A percentile compares a stretch with the other conserved stretches of the same genome.
These are phyloP conservation scores for Chroicocephalus ridibundus DNA, from an alignment of 2,113 vertebrate species.

Conservation along the genomic window DNA sequence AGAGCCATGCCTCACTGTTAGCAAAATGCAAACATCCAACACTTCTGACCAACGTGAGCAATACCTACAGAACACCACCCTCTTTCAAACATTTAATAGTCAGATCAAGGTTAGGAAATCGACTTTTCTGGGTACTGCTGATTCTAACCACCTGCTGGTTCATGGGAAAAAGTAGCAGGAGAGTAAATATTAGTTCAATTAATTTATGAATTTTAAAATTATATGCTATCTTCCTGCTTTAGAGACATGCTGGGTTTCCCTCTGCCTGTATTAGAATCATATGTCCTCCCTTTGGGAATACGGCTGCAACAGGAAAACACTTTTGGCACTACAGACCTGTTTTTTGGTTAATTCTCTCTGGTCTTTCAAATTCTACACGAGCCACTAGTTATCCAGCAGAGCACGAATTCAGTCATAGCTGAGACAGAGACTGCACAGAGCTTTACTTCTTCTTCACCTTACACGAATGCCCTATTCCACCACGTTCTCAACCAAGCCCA, in stretches of 20 bases:
- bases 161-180: not conserved
- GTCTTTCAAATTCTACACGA: not conserved
- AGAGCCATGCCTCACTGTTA: not conserved
- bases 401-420: not conserved
- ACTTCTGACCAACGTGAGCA: not conserved
- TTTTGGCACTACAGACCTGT: not conserved
- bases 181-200: not conserved
- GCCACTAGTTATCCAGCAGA: not conserved
- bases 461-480: not conserved
- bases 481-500: not conserved
- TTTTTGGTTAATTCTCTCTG: not conserved
- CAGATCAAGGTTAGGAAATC: not conserved
- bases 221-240: not conserved
- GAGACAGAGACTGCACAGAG: not conserved
- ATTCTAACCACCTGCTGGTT: not conserved
- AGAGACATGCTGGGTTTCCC: not conserved
- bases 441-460: not conserved
- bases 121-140: not conserved
- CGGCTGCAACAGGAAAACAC: not conserved
- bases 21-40: not conserved
- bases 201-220: not conserved
- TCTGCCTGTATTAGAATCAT: not conserved
- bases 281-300: not conserved
- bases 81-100: not conserved
- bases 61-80: accelerated